Evolutionary conservation across 2,888 invertebrate species (phyloP), one percentile per base, ranked within the genome.

Genomic region (Thymelicus lineola): DNA sequence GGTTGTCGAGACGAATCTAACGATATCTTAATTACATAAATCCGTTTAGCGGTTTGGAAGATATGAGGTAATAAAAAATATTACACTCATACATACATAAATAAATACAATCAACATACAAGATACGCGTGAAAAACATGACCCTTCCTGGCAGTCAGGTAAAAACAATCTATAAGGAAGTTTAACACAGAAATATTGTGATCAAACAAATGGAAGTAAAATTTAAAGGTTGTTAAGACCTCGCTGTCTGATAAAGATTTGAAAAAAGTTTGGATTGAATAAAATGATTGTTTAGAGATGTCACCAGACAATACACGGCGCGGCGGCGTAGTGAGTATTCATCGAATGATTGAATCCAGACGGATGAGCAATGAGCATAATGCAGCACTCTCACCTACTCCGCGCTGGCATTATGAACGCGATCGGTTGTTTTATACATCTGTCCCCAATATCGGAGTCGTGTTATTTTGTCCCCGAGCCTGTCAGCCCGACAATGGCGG

Each of bases 401-500:
- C 45, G 46, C 46, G 20, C 28, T 42, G 46, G 62, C 57, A 68
- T 63, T 68, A 68, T 67, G 5, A 55, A 53, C 53, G 61, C 61
- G 45, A 61, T 61, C 45, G 28, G 28, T 28, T 61, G 68, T 62
- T 68, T 68, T 68, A 62, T 68, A 68, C 68, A 68, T 62, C 55
- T 68, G 68, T 68, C 68, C 68, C 68, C 68, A 57, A 67, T 68
- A 68, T 68, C 46, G 62, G 62, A 68, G 46, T 62, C 62, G 48
- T 63, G 63, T 69, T 69, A 68, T 63, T 69, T 63, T 72, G 77
- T 76, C 76, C 75, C 77, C 71, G 71, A 60, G 73, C 71, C 70
- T 76, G 79, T 75, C 79, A 77, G 72, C 74, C 61, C 74, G 80
- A 79, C 81, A 81, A 89, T 87, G 87, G 84, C 80, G 73, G 80